Conservation (phyloP, 2,888 invertebrate genomes). For the Coecobrya sp. region DNA sequence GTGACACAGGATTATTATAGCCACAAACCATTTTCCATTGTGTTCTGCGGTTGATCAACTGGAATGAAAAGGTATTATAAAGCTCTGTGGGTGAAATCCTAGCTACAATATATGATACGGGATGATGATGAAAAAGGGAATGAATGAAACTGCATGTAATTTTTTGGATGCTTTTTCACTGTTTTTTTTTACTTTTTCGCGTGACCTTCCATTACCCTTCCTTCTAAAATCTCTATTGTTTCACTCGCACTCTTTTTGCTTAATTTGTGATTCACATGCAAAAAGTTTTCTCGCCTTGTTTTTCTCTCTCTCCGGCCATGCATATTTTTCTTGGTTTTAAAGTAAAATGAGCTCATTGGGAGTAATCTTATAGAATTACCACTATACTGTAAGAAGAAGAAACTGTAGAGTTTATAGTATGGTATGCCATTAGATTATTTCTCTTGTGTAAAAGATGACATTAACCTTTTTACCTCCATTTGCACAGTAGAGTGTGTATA, state of each 20-base stretch:
- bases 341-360: conserved; percentile 35
- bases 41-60: conserved; percentile 27
- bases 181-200: not conserved
- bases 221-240: not conserved
- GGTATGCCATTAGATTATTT: conserved; percentile 45
- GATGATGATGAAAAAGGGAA: conserved; percentile 9
- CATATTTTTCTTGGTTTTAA: conserved; percentile 22
- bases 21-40: not conserved
- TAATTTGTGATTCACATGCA: not conserved
- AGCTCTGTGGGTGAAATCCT: conserved; percentile 1
- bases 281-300: not conserved
- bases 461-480: conserved; percentile 62
- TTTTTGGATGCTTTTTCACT: conserved; percentile 8
- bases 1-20: not conserved
- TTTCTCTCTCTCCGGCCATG: not conserved
- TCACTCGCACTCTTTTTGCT: not conserved
- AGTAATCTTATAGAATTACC: conserved; percentile 22
- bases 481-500: not conserved
- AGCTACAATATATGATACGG: not conserved
- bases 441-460: conserved; percentile 60
- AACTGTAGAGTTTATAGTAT: not conserved
- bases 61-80: not conserved
- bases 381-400: not conserved
- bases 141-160: conserved; percentile 31
- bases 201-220: conserved; percentile 38